phyloP scores from a whole-genome alignment of 1,140 invertebrate genomes.

The Drosophila navojoa region DNA sequence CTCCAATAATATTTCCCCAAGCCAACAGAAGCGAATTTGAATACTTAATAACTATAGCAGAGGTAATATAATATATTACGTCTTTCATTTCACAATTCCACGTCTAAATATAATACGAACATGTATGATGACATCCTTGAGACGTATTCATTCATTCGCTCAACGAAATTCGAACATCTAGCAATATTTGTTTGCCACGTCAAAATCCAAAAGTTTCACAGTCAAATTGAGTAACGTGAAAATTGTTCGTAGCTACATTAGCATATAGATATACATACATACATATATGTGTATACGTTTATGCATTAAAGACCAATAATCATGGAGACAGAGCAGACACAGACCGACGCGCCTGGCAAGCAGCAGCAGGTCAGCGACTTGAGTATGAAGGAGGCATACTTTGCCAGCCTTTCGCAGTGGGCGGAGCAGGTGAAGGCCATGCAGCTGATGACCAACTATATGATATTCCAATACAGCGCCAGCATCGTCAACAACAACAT shows the following conservation, averaged over 20 bases:
- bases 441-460: background rate
- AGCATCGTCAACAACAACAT: background rate
- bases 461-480: conserved; percentile 1
- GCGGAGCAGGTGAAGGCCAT: background rate
- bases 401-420: conserved; percentile 4
- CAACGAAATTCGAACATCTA: too few species aligned
- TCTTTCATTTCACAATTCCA: too few species aligned
- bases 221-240: background rate
- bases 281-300: background rate
- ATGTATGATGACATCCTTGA: too few species aligned
- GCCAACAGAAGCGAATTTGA: too few species aligned
- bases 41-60: too few species aligned
- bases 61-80: too few species aligned
- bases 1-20: too few species aligned
- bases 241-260: background rate
- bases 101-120: background rate
- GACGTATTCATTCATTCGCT: too few species aligned
- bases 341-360: too few species aligned
- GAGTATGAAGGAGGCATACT: background rate
- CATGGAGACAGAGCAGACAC: background rate
- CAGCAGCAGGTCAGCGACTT: background rate
- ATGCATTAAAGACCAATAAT: background rate
- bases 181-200: background rate
- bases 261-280: background rate
- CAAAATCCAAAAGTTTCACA: background rate